Percentiles rank a stretch among this genome's conserved stretches.
phyloP scores from a whole-genome alignment of 2,888 invertebrate species.

The Hedya salicella region DNA sequence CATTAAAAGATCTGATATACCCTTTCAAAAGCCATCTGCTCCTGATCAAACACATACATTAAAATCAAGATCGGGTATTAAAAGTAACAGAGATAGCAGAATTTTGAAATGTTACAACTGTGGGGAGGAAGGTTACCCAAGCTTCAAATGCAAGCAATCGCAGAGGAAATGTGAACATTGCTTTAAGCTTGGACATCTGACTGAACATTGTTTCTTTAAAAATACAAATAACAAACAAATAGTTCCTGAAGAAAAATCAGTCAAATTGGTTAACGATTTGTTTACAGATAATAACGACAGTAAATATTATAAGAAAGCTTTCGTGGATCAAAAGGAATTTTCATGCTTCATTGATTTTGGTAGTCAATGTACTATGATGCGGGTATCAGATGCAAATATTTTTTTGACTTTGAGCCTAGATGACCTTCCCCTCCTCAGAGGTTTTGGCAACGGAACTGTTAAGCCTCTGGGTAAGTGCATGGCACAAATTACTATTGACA shows the following conservation, averaged over 20 bases:
- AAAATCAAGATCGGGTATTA: neutral
- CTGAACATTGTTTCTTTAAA: conserved; percentile 28
- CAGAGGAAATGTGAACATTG: conserved; percentile 45
- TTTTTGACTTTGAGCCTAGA: conserved; percentile 40
- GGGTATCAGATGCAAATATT: conserved; percentile 11
- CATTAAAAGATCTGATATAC: conserved; percentile 26
- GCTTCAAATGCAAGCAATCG: conserved; percentile 43
- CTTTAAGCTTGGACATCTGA: conserved; percentile 38
- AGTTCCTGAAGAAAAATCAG: too few relatives aligned
- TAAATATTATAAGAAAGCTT: too few relatives aligned
- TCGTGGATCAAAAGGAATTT: too few relatives aligned
- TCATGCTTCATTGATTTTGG: too few relatives aligned
- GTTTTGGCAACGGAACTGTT: conserved; percentile 33
- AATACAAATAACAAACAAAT: neutral
- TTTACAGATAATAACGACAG: too few relatives aligned
- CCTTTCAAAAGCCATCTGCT: neutral
- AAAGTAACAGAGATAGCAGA: neutral
- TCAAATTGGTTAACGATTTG: too few relatives aligned
- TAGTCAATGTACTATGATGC: too few relatives aligned
- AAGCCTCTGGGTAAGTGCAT: too few relatives aligned
- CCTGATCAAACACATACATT: conserved; percentile 2
- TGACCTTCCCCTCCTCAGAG: conserved; percentile 38
- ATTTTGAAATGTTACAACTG: conserved; percentile 46
- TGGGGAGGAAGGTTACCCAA: conserved; percentile 44
- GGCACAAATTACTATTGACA: too few relatives aligned